phyloP scores from a whole-genome alignment of 2,797 vertebrate genomes.

The Falco concolor region DNA sequence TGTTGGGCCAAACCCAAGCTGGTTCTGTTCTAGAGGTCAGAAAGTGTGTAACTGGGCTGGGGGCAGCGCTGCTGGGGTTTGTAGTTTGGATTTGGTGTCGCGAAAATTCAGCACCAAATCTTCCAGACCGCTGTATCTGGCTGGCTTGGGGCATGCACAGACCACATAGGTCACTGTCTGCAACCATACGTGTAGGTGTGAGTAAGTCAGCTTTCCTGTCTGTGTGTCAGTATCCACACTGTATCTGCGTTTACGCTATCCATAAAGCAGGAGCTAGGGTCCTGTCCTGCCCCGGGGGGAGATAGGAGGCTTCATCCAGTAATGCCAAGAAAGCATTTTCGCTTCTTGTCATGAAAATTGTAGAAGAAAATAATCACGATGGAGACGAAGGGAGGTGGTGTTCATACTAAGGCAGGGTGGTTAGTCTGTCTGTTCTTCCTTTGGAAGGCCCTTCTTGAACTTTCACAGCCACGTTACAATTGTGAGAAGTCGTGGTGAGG shows the following conservation, averaged over 20 bases:
- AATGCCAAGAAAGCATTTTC: neutral
- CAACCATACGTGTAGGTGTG: fast-evolving
- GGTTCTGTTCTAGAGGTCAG: neutral
- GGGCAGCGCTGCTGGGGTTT: neutral
- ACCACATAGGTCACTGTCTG: neutral
- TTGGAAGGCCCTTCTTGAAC: neutral
- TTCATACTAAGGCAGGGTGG: neutral
- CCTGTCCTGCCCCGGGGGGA: neutral
- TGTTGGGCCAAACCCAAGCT: neutral
- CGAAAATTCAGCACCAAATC: neutral
- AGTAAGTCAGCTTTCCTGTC: neutral
- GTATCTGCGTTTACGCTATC: neutral
- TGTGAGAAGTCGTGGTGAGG: neutral
- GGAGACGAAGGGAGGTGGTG: neutral
- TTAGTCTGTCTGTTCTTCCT: neutral
- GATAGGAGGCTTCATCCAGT: neutral
- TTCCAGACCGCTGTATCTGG: neutral
- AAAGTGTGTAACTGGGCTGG: neutral
- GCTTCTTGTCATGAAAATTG: neutral
- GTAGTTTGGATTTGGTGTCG: neutral
- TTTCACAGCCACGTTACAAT: fast-evolving
- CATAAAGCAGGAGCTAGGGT: neutral
- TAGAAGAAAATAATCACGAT: neutral
- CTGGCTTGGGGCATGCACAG: neutral
- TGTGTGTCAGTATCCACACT: neutral